Conservation (phyloP, 2,113 vertebrate genomes). For the Prolemur simus region DNA sequence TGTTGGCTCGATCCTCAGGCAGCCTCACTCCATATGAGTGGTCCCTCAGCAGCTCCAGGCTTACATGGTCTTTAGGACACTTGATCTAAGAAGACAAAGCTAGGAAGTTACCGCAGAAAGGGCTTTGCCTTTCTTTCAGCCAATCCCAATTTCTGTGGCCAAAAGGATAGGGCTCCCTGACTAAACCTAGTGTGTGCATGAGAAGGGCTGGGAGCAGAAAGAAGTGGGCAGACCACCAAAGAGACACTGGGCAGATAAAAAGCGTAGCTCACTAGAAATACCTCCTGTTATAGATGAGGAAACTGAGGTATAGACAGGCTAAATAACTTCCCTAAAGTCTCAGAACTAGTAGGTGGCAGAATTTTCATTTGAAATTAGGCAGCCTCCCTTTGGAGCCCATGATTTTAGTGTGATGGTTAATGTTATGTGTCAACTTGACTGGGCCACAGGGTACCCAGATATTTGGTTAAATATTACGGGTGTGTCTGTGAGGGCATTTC, state of each 20-base stretch:
- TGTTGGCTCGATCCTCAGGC: not conserved
- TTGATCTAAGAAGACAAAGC: not conserved
- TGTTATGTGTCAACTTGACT: not conserved
- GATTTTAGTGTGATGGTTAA: not conserved
- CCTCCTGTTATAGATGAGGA: conserved; percentile 40
- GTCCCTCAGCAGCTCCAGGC: not conserved
- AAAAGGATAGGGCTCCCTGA: not conserved
- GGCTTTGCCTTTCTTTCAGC: not conserved
- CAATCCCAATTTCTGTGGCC: not conserved
- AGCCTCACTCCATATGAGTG: not conserved
- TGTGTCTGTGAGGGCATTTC: not conserved
- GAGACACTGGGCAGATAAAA: not conserved
- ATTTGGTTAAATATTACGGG: not conserved
- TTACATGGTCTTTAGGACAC: not conserved
- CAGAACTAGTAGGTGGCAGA: not conserved
- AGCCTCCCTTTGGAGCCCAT: not conserved
- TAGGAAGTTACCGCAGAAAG: not conserved
- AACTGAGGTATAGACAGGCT: conserved; percentile 37
- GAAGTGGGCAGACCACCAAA: not conserved
- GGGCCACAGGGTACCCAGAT: not conserved
- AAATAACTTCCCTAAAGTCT: conserved; percentile 48
- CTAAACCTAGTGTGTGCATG: not conserved
- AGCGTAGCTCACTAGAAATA: not conserved
- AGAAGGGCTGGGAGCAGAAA: not conserved
- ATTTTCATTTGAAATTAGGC: not conserved